Conservation (phyloP, 2,888 invertebrate species). For the Sinodicranocentrus sp. region DNA sequence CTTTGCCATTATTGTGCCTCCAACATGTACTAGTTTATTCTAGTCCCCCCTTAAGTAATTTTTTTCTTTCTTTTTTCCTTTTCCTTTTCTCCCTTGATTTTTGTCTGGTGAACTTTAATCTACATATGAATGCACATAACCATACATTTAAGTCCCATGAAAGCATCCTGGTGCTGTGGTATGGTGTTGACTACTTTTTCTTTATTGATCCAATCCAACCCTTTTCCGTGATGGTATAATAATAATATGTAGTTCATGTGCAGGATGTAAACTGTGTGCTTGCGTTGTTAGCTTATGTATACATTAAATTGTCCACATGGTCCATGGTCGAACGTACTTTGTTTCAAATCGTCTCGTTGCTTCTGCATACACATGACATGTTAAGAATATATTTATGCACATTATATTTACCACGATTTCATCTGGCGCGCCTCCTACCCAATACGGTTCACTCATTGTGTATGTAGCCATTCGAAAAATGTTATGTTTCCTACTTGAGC, state of each 20-base stretch:
- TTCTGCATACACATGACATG: constrained; percentile 61
- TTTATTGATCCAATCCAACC: constrained; percentile 23
- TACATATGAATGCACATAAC: constrained; percentile 24
- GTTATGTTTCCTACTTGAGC: too few species aligned
- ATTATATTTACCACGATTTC: constrained; percentile 36
- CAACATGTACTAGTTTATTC: too few species aligned
- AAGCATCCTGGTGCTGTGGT: constrained; percentile 1
- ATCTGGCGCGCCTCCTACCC: not conserved
- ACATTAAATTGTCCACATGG: constrained; percentile 24
- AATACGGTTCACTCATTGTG: not conserved
- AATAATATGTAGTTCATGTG: not conserved
- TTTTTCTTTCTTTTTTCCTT: constrained; percentile 7
- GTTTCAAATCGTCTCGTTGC: constrained; percentile 30
- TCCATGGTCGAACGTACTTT: constrained; percentile 1
- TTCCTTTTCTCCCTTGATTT: constrained; percentile 15
- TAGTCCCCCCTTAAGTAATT: too few species aligned
- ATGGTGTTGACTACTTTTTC: constrained; percentile 31
- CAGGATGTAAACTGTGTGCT: not conserved
- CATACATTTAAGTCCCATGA: constrained; percentile 19
- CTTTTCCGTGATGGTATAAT: constrained; percentile 3
- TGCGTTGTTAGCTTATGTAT: not conserved
- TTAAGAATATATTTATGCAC: constrained; percentile 47
- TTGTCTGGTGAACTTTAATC: constrained; percentile 27
- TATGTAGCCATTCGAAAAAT: not conserved
- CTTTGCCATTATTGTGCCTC: too few species aligned